Evolutionary conservation across 1,140 invertebrate genomes (phyloP).

Genomic region (Drosophila sp.): DNA sequence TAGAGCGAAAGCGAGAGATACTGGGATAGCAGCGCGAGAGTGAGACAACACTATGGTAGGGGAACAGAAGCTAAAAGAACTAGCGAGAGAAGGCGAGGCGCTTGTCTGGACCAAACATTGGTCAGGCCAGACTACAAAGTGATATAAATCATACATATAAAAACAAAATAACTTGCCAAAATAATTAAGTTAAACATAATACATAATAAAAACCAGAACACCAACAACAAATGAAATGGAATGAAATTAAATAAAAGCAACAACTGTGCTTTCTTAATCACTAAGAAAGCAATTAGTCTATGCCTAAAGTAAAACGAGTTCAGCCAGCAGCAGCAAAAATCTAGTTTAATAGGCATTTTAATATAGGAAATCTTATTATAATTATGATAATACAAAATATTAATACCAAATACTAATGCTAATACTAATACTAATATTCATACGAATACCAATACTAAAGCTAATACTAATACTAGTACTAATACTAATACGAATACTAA

Average conservation of each 20-base stretch:
- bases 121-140: conserved; percentile 67
- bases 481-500: conserved; percentile 29
- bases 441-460: conserved; percentile 21
- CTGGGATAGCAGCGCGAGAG: conserved; percentile 26
- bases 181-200: conserved; percentile 70
- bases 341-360: conserved; percentile 51
- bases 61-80: not conserved
- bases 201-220: conserved; percentile 32
- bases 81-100: conserved; percentile 21
- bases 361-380: conserved; percentile 52
- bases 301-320: conserved; percentile 43
- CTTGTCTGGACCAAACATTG: conserved; percentile 48
- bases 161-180: conserved; percentile 71
- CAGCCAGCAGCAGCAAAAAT: conserved; percentile 48
- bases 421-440: conserved; percentile 38
- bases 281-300: conserved; percentile 39
- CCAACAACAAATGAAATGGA: too few relatives aligned
- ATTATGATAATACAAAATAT: conserved; percentile 25
- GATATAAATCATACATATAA: conserved; percentile 64
- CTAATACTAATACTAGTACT: conserved; percentile 35
- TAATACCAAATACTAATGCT: conserved; percentile 32
- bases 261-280: conserved; percentile 47
- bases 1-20: conserved; percentile 11
- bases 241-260: conserved; percentile 16
- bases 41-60: conserved; percentile 21